Conservation (phyloP, 2,797 vertebrate species). For the Pipistrellus kuhlii region DNA sequence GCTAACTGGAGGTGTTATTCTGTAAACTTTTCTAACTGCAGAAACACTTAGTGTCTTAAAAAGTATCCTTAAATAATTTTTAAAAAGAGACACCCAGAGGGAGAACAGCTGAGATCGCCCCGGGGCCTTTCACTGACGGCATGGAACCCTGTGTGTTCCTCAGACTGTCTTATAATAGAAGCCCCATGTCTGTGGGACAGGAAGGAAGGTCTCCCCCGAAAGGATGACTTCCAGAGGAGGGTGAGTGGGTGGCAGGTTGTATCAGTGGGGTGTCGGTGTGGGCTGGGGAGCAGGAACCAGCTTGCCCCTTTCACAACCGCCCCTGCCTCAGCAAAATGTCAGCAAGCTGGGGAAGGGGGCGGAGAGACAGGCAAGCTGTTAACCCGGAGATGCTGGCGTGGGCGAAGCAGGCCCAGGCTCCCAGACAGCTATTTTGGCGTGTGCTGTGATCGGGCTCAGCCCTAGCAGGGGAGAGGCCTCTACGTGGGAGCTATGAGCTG, state of each 20-base stretch:
- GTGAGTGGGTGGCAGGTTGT: not conserved
- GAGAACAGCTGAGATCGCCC: not conserved
- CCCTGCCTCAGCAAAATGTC: constrained; percentile 79
- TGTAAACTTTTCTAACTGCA: not conserved
- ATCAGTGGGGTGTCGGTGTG: constrained; percentile 46
- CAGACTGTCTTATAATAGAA: not conserved
- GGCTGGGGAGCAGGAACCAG: constrained; percentile 77
- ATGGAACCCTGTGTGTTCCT: not conserved
- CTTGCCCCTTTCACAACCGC: constrained; percentile 79
- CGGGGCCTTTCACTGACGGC: not conserved
- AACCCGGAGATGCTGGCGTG: constrained; percentile 71
- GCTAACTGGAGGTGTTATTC: not conserved
- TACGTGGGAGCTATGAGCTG: not conserved
- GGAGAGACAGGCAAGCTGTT: constrained; percentile 77
- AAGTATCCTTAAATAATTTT: not conserved
- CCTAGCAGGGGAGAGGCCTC: constrained; percentile 52
- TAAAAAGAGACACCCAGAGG: not conserved
- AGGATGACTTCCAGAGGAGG: constrained; percentile 47
- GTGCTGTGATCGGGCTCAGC: constrained; percentile 64
- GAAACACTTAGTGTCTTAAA: not conserved
- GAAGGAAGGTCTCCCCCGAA: constrained; percentile 16
- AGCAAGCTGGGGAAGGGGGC: constrained; percentile 66
- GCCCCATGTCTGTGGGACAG: not conserved
- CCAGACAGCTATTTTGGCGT: constrained; percentile 76
- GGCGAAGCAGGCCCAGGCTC: constrained; percentile 69